phyloP scores from a whole-genome alignment of 2,797 vertebrate genomes.

The Miichthys miiuy region DNA sequence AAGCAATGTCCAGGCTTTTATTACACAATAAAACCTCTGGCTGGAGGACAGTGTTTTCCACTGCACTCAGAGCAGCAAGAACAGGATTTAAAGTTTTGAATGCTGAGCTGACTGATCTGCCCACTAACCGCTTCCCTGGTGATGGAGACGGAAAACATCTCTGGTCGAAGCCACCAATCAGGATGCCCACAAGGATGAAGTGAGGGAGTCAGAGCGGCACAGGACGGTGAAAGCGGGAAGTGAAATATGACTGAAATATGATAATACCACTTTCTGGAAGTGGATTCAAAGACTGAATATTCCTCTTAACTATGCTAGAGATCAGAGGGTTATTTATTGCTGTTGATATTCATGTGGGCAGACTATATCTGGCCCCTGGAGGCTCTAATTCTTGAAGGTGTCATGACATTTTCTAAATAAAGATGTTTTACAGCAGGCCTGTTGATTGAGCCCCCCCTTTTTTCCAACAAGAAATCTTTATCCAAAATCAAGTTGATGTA shows the following conservation, averaged over 20 bases:
- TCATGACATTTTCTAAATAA: neutral
- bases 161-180: conserved; percentile 33
- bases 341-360: neutral
- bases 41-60: conserved; percentile 50
- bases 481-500: too few species aligned
- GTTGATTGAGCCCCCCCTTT: neutral
- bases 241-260: neutral
- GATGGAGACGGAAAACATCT: conserved; percentile 65
- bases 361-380: too few species aligned
- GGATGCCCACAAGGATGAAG: conserved; percentile 10
- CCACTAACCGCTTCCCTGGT: conserved; percentile 48
- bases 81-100: conserved; percentile 17
- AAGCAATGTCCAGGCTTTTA: conserved; percentile 43
- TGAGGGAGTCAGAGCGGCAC: neutral
- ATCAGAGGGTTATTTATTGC: neutral
- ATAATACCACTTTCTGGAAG: neutral
- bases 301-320: accelerated
- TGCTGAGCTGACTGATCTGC: conserved; percentile 38
- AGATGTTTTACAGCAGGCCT: neutral
- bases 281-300: neutral
- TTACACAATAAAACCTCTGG: conserved; percentile 56
- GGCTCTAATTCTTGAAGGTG: neutral
- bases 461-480: neutral
- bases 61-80: conserved; percentile 41
- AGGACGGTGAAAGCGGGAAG: neutral